Base-by-base conservation (phyloP, 2,113 vertebrate species). In the Columba janthina region DNA sequence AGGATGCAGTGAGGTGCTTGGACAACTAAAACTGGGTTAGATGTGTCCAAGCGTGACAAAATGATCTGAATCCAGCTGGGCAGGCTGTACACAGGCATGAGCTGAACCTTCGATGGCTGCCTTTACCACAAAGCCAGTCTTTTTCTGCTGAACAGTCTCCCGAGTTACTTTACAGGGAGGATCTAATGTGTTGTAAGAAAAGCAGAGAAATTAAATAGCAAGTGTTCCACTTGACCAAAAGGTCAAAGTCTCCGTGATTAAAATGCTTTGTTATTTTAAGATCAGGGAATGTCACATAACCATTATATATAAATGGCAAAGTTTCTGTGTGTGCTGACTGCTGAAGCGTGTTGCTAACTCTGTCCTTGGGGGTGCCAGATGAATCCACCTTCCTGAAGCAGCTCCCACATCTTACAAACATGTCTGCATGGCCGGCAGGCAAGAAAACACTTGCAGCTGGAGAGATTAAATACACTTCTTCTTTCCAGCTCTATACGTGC, bases 231-330 rank as follows among this genome's bases (percentile, higher is more conserved):
- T 94, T 96, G 96, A 88, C 94, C 95, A 56, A 76, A 97, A 96
- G 97, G 96, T 97, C 95, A 96, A 90, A 96, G 87, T 65, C 91
- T 76, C 54, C n/a, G 89, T 4, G 93, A 97, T 97, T 95, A 97
- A 95, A 96, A 97, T 31, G 66, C 94, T 93, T 85, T 95, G 94
- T 96, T 90, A 87, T 94, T 93, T 92, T 51, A 82, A 95, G 97
- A 94, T 90, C 90, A 67, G 90, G 97, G 96, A 95, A 96, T 94
- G 93, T 90, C 97, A 95, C 90, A 32, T 89, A 92, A 69, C 94
- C 92, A 82, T 96, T 96, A 84, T 10, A 87, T 90, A 93, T 71
- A 96, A 96, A 97, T 61, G 94, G 94, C 94, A 95, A 81, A 90
- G 79, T 72, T 90, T 57, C 96, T 60, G 58, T 74, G 88, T 79